Evolutionary conservation across 2,797 vertebrate genomes (phyloP).

Genomic region (Microhierax caerulescens): DNA sequence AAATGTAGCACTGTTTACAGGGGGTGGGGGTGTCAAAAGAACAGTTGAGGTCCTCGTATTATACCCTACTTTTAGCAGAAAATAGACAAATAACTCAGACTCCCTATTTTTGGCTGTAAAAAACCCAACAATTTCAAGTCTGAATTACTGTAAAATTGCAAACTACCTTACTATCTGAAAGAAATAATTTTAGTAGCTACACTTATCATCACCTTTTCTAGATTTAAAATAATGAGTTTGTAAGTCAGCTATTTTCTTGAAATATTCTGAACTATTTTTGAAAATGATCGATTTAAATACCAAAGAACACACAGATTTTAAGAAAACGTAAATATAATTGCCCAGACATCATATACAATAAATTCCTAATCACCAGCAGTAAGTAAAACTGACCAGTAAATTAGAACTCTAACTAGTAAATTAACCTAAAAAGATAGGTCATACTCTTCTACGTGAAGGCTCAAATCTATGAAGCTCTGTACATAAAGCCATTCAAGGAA

Average conservation of each 20-base stretch:
- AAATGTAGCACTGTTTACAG: rapidly evolving
- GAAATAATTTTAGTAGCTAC: neutral
- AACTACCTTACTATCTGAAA: neutral
- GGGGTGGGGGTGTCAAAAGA: neutral
- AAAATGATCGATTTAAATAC: neutral
- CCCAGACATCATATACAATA: neutral
- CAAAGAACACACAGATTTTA: neutral
- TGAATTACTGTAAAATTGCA: neutral
- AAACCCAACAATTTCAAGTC: neutral
- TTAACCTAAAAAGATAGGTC: neutral
- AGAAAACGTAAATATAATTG: neutral
- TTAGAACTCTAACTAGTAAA: neutral
- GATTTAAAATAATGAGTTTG: neutral
- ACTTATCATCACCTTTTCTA: neutral
- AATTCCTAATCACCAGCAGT: neutral
- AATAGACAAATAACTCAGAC: neutral
- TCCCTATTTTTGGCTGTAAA: neutral
- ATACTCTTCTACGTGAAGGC: neutral
- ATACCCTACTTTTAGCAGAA: neutral
- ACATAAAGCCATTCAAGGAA: neutral
- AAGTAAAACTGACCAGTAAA: neutral
- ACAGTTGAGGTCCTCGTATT: neutral
- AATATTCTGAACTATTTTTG: neutral
- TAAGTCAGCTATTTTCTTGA: neutral
- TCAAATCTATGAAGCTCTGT: neutral